Percentiles rank a stretch among this genome's conserved stretches.
These are phyloP conservation scores for Solea solea DNA, from an alignment of 2,113 vertebrate species.

Conservation along the genomic window DNA sequence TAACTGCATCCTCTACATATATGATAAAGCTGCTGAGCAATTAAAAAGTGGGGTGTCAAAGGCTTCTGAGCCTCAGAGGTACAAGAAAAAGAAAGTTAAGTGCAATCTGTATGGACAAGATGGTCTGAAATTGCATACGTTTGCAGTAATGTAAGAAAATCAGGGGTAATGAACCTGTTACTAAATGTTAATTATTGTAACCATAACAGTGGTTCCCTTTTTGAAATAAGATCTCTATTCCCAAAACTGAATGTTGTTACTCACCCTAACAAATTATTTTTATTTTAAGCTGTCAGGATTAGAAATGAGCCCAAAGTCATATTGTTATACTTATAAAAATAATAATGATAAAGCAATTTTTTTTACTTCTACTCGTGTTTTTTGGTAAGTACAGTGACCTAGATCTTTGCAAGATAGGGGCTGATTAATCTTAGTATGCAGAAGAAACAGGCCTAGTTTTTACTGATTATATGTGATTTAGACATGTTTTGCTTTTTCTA, in stretches of 20 bases:
- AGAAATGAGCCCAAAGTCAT: too few species aligned
- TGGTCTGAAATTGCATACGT: too few species aligned
- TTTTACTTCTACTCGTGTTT: slow-evolving; percentile 1
- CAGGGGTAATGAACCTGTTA: too few species aligned
- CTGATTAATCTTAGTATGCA: slow-evolving; percentile 46
- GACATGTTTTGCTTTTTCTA: not conserved
- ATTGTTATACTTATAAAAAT: too few species aligned
- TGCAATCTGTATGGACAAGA: not conserved
- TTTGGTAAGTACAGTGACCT: slow-evolving; percentile 47
- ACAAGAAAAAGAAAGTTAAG: slow-evolving; percentile 15
- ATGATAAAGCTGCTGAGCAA: slow-evolving; percentile 67
- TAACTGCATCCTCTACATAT: slow-evolving; percentile 75
- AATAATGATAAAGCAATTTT: too few species aligned
- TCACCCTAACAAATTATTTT: too few species aligned
- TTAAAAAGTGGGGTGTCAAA: slow-evolving; percentile 59
- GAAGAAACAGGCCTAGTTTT: slow-evolving; percentile 16
- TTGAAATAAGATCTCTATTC: too few species aligned
- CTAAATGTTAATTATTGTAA: too few species aligned
- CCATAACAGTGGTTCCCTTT: too few species aligned
- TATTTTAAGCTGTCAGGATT: too few species aligned
- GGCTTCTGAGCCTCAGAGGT: slow-evolving; percentile 2
- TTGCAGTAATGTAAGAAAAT: too few species aligned
- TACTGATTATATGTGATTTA: slow-evolving; percentile 29
- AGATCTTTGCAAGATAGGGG: slow-evolving; percentile 46
- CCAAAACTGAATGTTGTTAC: too few species aligned